Conservation (phyloP, 2,113 vertebrate species). For the Protobothrops flavoviridis region DNA sequence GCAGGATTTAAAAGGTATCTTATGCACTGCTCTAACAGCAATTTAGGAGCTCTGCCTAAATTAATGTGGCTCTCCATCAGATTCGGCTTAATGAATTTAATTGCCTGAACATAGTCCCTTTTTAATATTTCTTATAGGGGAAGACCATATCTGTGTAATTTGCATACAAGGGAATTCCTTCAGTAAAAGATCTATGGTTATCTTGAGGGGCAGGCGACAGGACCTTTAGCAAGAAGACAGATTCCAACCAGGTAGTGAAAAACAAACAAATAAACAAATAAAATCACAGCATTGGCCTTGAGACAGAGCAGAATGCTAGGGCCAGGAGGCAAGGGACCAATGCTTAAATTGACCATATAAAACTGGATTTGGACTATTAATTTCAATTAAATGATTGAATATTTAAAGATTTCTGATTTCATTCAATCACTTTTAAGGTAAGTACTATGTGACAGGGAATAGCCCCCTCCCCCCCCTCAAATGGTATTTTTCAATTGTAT, state of each 20-base stretch:
- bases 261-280: slow-evolving; percentile 13
- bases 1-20: background rate
- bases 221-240: background rate
- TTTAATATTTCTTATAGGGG: background rate
- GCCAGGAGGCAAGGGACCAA: background rate
- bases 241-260: background rate
- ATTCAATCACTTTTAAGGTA: background rate
- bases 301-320: background rate
- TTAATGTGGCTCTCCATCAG: background rate
- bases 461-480: background rate
- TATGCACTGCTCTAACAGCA: background rate
- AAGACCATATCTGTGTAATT: background rate
- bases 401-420: background rate
- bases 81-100: background rate
- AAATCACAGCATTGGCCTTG: slow-evolving; percentile 39
- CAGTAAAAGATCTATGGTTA: background rate
- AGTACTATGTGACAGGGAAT: background rate
- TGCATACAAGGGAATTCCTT: background rate
- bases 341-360: background rate
- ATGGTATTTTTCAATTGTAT: background rate
- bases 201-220: background rate
- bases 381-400: background rate
- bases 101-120: background rate
- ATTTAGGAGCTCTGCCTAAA: background rate
- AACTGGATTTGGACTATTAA: background rate